Evolutionary conservation across 92 coral and sea anemone genomes (phyloP), one percentile per base, ranked within the genome.

Genomic region (Blastomussa wellsi): DNA sequence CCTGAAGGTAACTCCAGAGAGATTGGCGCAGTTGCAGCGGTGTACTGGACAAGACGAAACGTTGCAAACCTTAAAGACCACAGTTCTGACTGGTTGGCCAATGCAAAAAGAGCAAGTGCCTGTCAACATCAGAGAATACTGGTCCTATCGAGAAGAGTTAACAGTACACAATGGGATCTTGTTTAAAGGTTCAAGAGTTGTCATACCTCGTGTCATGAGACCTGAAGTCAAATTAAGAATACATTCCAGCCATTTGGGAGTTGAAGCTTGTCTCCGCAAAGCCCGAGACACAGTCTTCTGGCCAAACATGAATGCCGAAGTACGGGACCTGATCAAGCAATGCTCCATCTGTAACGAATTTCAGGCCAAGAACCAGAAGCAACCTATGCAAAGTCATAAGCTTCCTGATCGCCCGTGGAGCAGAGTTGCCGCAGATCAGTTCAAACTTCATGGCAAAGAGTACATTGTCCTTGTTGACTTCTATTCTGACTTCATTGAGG

Each of bases 251-350:
- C 89, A 91, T 49, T 82, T 69, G 19, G 91, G 89, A 13, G 64
- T 69, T 20, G 84, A 86, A 65, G 76, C 93, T 5, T 91, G 93
- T 73, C 85, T 88, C 10, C 78, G 89, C 24, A 88, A 88, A 55
- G 94, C 91, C 9, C 39, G 89, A n/a, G n/a, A 88, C 64, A 19
- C 70, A 8, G 81, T 79, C 2, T 88, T 79, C 44, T 91, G 92
- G 92, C 94, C 94, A 4, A 32, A 60, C 11, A 88, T 91, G 92
- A 85, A 79, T 31, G 39, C 38, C 19, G 92, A 88, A 26, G 79
- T 88, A 29, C 37, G 74, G 77, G 88, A 84, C 48, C 82, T 60
- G 66, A 73, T 88, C 62, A 42, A 38, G 14, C 75, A 88, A 67
- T 88, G 92, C 52, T 79, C 72, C 8, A 75, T 78, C 26, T 88